Evolutionary conservation across 2,113 vertebrate species (phyloP).

Genomic region (Verasper variegatus): DNA sequence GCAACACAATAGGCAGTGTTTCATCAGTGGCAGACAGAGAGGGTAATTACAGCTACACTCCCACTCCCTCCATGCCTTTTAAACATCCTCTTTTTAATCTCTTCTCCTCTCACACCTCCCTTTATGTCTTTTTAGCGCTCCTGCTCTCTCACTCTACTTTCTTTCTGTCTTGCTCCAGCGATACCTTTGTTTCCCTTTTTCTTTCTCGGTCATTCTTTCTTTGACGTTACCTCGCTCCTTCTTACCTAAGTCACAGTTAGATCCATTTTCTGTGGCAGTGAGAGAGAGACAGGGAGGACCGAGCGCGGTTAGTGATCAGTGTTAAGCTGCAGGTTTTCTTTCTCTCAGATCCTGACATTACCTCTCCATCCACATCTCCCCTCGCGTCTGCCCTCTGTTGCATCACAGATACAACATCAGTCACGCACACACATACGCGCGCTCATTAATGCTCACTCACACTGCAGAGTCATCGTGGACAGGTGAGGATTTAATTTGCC

Average conservation of each 20-base stretch:
- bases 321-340: conserved; percentile 38
- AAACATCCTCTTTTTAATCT: conserved; percentile 56
- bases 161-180: conserved; percentile 20
- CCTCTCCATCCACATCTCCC: conserved; percentile 29
- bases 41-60: conserved; percentile 70
- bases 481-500: conserved; percentile 72
- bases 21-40: conserved; percentile 68
- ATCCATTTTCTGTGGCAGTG: conserved; percentile 44
- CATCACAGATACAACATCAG: conserved; percentile 32
- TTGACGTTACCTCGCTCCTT: conserved; percentile 30
- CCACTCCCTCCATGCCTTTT: conserved; percentile 62
- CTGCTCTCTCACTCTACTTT: conserved; percentile 13
- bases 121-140: conserved; percentile 21
- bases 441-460: conserved; percentile 24
- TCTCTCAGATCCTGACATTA: conserved; percentile 32
- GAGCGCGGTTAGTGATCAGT: conserved; percentile 44
- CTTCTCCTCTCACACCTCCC: conserved; percentile 32
- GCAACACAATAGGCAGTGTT: conserved; percentile 65
- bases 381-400: conserved; percentile 17
- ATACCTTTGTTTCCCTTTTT: conserved; percentile 15
- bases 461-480: conserved; percentile 36
- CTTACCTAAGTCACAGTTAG: conserved; percentile 45
- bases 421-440: not conserved
- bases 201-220: not conserved
- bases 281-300: not conserved